These are phyloP conservation scores for Leiothrix lutea DNA, from an alignment of 2,113 vertebrate species.

Conservation along the genomic window DNA sequence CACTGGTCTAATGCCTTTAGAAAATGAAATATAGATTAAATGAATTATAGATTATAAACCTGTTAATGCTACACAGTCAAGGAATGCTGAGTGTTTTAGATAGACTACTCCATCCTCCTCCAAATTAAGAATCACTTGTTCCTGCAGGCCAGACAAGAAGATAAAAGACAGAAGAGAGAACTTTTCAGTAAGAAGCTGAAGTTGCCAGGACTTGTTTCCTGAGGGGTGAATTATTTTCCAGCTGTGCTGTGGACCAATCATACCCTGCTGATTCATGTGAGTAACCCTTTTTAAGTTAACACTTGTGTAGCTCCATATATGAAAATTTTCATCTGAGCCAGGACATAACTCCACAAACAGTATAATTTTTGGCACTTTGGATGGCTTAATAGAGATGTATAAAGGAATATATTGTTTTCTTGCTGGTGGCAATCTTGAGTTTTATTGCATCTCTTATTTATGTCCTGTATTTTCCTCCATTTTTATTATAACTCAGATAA, in stretches of 20 bases:
- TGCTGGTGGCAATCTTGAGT: neutral
- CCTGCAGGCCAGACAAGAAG: neutral
- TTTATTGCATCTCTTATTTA: neutral
- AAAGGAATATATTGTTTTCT: neutral
- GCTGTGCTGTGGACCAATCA: neutral
- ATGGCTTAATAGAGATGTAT: neutral
- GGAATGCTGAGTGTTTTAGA: neutral
- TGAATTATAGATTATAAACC: neutral
- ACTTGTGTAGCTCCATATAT: neutral
- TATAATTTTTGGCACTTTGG: neutral
- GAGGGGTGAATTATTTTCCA: neutral
- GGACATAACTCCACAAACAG: neutral
- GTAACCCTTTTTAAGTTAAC: neutral
- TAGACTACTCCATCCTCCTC: fast-evolving
- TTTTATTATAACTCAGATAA: neutral
- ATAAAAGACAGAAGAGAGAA: neutral
- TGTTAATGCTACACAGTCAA: neutral
- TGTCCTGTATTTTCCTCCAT: neutral
- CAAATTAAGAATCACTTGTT: neutral
- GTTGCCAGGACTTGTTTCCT: neutral
- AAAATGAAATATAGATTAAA: slow-evolving; percentile 16
- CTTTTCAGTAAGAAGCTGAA: neutral
- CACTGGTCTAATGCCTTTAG: neutral
- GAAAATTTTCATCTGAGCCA: neutral
- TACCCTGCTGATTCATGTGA: neutral